A percentile compares a stretch with the other conserved stretches of the same genome.
These are phyloP conservation scores for Sceloporus tristichus DNA, from an alignment of 2,113 vertebrate species.

Conservation along the genomic window DNA sequence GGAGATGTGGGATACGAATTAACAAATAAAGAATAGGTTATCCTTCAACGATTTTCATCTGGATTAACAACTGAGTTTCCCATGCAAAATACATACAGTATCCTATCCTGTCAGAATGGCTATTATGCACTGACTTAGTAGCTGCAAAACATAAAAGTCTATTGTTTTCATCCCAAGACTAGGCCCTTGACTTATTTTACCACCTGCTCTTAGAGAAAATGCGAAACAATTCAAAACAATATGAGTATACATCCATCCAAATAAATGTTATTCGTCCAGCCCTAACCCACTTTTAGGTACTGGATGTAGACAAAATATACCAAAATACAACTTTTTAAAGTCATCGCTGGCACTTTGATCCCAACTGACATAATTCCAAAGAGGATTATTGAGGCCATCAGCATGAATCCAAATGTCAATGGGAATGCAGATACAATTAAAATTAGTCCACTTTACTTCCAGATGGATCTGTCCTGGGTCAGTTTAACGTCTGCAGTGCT, in stretches of 20 bases:
- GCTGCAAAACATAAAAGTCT: constrained; percentile 35
- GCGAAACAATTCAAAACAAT: not conserved
- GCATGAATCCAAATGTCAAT: not conserved
- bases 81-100: not conserved
- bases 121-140: constrained; percentile 23
- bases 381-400: not conserved
- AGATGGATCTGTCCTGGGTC: not conserved
- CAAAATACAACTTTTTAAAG: not conserved
- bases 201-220: constrained; percentile 16
- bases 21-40: not conserved
- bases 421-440: not conserved
- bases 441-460: not conserved
- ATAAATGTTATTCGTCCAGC: not conserved
- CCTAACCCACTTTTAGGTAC: not conserved
- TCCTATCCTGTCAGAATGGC: constrained; percentile 36
- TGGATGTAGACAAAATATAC: too few species aligned
- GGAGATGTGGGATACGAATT: not conserved
- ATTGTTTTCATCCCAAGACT: constrained; percentile 8
- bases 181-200: constrained; percentile 26
- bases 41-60: not conserved
- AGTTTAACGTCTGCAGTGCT: not conserved
- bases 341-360: not conserved
- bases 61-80: constrained; percentile 39
- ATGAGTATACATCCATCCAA: not conserved
- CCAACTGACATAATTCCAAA: constrained; percentile 19